Conservation (phyloP, 2,888 invertebrate species). For the Parasteatoda lunata region DNA sequence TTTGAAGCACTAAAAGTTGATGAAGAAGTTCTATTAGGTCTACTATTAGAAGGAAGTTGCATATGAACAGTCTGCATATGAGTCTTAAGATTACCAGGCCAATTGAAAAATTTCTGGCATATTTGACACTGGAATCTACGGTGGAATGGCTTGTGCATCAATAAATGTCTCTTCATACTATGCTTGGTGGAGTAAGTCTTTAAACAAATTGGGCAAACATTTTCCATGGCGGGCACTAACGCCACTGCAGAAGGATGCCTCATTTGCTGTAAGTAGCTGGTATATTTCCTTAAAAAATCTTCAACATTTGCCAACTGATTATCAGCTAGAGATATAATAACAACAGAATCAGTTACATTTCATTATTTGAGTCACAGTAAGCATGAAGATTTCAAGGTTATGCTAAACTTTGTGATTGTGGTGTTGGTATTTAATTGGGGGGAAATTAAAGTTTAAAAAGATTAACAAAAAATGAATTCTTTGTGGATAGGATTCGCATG, state of each 20-base stretch:
- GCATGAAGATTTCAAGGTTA: too few relatives aligned
- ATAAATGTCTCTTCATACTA: slow-evolving; percentile 69
- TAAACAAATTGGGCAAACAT: slow-evolving; percentile 69
- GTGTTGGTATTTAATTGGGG: too few relatives aligned
- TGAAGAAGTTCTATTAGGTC: slow-evolving; percentile 6
- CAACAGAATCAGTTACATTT: too few relatives aligned
- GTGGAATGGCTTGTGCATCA: slow-evolving; percentile 70
- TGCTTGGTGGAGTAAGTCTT: slow-evolving; percentile 70
- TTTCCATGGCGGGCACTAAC: slow-evolving; percentile 64
- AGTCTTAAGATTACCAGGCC: slow-evolving; percentile 70
- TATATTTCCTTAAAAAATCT: slow-evolving; percentile 64
- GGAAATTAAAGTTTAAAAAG: too few relatives aligned
- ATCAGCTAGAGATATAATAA: slow-evolving; percentile 10
- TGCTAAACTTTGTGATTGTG: too few relatives aligned
- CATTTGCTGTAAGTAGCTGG: slow-evolving; percentile 62
- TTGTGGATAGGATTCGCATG: too few relatives aligned
- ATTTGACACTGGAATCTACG: slow-evolving; percentile 64
- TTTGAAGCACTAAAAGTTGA: background rate
- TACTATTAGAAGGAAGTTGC: slow-evolving; percentile 30
- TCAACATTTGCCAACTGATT: slow-evolving; percentile 67
- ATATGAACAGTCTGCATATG: slow-evolving; percentile 69
- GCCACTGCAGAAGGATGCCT: slow-evolving; percentile 49
- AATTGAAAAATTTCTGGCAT: slow-evolving; percentile 69
- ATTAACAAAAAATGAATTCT: too few relatives aligned
- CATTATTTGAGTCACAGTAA: too few relatives aligned